Evolutionary conservation across 2,797 vertebrate genomes (phyloP), one percentile per base, ranked within the genome.

Genomic region (Scyliorhinus canicula): DNA sequence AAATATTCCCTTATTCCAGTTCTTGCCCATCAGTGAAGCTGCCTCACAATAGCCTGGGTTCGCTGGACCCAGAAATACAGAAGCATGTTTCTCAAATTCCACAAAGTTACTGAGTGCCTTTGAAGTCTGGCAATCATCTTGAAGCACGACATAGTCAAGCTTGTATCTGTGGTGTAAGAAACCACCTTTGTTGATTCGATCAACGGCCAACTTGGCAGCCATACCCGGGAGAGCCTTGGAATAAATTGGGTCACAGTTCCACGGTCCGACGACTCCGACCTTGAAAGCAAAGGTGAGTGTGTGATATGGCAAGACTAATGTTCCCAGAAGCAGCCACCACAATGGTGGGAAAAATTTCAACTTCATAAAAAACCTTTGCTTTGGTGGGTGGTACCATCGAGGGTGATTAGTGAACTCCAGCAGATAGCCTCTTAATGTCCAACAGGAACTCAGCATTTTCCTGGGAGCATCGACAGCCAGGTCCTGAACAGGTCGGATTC

Each of bases 31-130:
- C 50, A 98, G 97, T 2, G 97, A 96, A 0, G 98, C 98, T 1
- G 97, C 97, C 1, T 97, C 96, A 65, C 98, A 98, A 95, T 98
- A 98, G 24, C 98, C 98, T 0, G 98, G 97, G 95, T 97, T 98
- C 47, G 96, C 95, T 84, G 97, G 97, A 0, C 98, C 98, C 63
- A 98, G 12, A 24, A 98, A 97, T 0, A 96, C 97, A 31, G 98
- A 96, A 0, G 96, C 97, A 77, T 95, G 69, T 47, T 96, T 95
- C 63, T 98, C 97, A 28, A 97, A 97, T 95, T 96, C 95, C 85
- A 98, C 96, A 74, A 97, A 98, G 3, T 96, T 96, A 0, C 95
- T 97, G 93, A 98, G 97, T 0, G 98, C 98, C 96, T 97, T 98
- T 1, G 98, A 98, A 0, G 98, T 98, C 95, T 97, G 98, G 6